phyloP scores from a whole-genome alignment of 2,888 invertebrate species.

The Microplitis manilae region DNA sequence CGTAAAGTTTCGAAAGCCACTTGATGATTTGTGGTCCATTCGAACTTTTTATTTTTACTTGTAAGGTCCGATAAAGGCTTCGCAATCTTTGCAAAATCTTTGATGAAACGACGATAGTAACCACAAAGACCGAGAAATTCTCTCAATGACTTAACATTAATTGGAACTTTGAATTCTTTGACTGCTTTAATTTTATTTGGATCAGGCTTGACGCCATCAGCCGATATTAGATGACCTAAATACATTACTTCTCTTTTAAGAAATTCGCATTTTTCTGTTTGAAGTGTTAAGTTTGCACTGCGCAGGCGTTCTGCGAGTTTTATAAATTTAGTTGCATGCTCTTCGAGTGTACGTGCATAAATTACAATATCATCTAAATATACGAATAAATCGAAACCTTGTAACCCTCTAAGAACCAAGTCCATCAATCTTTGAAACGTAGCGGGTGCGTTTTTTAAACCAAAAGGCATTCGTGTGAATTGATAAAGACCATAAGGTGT shows the following conservation, averaged over 20 bases:
- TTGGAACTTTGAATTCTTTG: neutral
- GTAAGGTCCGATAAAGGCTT: slow-evolving; percentile 29
- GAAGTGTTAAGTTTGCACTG: neutral
- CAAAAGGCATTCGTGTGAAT: slow-evolving; percentile 34
- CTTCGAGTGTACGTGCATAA: slow-evolving; percentile 1
- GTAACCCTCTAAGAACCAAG: slow-evolving; percentile 9
- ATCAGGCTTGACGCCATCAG: slow-evolving; percentile 2
- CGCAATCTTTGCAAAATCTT: slow-evolving; percentile 32
- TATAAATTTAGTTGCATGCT: slow-evolving; percentile 6
- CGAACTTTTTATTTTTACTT: slow-evolving; percentile 30
- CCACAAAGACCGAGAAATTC: slow-evolving; percentile 27
- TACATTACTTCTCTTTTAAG: neutral
- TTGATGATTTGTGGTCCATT: slow-evolving; percentile 31
- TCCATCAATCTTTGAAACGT: slow-evolving; percentile 37
- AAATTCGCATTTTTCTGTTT: slow-evolving; percentile 27
- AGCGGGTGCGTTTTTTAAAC: slow-evolving; percentile 33
- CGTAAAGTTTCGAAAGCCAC: slow-evolving; percentile 31
- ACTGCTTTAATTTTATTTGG: slow-evolving; percentile 12
- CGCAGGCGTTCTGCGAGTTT: neutral
- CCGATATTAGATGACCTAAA: slow-evolving; percentile 4
- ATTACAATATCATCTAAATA: slow-evolving; percentile 22
- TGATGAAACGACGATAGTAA: slow-evolving; percentile 30
- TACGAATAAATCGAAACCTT: neutral
- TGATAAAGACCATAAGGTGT: slow-evolving; percentile 29
- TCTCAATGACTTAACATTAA: neutral